These are phyloP conservation scores for Philaenus spumarius DNA, from an alignment of 1,140 invertebrate species.

Conservation along the genomic window DNA sequence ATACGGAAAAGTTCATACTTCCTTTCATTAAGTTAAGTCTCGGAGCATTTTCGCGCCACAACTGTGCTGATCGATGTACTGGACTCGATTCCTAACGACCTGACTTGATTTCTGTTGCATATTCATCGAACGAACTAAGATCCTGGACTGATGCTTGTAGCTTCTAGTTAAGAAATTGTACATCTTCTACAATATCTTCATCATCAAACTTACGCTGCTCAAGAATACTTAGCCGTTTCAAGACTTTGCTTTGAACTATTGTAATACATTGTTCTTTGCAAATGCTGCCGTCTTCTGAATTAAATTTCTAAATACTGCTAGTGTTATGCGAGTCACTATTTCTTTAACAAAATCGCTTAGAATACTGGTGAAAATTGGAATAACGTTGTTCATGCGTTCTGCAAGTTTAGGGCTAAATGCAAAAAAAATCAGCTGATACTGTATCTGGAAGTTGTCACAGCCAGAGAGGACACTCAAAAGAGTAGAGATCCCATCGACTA, in stretches of 20 bases:
- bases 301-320: constrained; percentile 96
- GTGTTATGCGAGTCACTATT: constrained; percentile 93
- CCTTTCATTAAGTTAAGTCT: constrained; percentile 93
- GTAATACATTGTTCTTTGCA: constrained; percentile 95
- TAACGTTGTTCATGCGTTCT: constrained; percentile 96
- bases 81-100: constrained; percentile 98
- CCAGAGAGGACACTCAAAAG: constrained; percentile 82
- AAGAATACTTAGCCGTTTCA: constrained; percentile 94
- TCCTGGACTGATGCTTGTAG: constrained; percentile 93
- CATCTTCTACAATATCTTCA: constrained; percentile 91
- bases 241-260: constrained; percentile 96
- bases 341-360: constrained; percentile 97
- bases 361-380: constrained; percentile 97
- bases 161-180: constrained; percentile 89
- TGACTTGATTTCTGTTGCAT: constrained; percentile 89
- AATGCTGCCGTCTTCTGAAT: constrained; percentile 84
- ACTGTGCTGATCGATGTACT: constrained; percentile 98
- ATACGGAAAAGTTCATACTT: constrained; percentile 96
- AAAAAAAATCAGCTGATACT: constrained; percentile 98
- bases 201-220: constrained; percentile 96
- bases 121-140: constrained; percentile 97
- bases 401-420: constrained; percentile 93
- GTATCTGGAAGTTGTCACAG: constrained; percentile 96
- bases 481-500: constrained; percentile 92
- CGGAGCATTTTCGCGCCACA: constrained; percentile 97